phyloP scores from a whole-genome alignment of 2,888 invertebrate species.

The Abrostola tripartita region DNA sequence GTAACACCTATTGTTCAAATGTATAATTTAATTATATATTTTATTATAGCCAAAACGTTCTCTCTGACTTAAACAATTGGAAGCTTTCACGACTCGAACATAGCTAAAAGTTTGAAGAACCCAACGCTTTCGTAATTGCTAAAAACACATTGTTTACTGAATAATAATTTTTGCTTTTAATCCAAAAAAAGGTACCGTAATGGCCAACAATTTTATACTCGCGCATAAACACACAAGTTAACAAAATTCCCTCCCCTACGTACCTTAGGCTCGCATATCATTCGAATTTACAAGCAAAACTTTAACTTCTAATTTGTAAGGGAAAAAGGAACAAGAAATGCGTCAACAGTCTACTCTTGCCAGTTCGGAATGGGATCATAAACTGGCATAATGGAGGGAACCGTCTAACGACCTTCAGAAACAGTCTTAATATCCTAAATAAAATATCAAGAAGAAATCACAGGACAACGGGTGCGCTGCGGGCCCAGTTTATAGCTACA shows the following conservation, averaged over 20 bases:
- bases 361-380: slow-evolving; percentile 76
- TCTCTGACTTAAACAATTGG: too few species aligned
- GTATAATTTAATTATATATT: too few species aligned
- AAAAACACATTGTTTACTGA: not conserved
- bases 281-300: slow-evolving; percentile 69
- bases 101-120: too few species aligned
- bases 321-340: slow-evolving; percentile 58
- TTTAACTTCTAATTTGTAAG: slow-evolving; percentile 64
- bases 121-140: too few species aligned
- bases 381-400: slow-evolving; percentile 78
- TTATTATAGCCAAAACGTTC: too few species aligned
- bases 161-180: not conserved
- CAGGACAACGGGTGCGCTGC: slow-evolving; percentile 64
- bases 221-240: slow-evolving; percentile 19
- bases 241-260: slow-evolving; percentile 18
- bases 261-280: slow-evolving; percentile 59
- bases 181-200: slow-evolving; percentile 15
- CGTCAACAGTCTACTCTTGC: slow-evolving; percentile 73
- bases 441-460: slow-evolving; percentile 86
- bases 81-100: too few species aligned
- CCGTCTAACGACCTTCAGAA: slow-evolving; percentile 74
- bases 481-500: slow-evolving; percentile 69
- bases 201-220: not conserved
- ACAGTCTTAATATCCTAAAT: slow-evolving; percentile 80
- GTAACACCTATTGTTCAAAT: too few species aligned